Evolutionary conservation across 2,888 invertebrate genomes (phyloP).

Genomic region (Tetranychus piercei): DNA sequence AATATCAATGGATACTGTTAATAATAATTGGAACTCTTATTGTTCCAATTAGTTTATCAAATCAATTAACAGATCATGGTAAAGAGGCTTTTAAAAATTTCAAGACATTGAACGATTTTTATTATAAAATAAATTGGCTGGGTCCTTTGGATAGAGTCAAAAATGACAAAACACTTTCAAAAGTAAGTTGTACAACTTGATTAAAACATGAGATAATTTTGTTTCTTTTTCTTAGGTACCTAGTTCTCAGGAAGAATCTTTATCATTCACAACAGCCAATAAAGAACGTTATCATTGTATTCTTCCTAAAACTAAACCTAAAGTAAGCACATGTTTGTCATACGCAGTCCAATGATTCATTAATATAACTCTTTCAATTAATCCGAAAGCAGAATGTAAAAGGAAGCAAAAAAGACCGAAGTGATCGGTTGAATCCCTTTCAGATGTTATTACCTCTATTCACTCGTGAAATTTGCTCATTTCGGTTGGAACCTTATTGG

Average conservation of each 20-base stretch:
- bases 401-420: slow-evolving; percentile 32
- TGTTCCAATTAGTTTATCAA: no score
- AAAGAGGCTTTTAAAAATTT: no score
- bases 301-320: slow-evolving; percentile 46
- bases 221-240: not conserved
- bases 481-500: slow-evolving; percentile 77
- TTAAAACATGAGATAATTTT: not conserved
- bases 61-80: no score
- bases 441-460: slow-evolving; percentile 58
- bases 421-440: slow-evolving; percentile 51
- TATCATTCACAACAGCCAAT: slow-evolving; percentile 48
- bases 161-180: not conserved
- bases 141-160: not conserved
- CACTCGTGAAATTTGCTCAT: slow-evolving; percentile 58
- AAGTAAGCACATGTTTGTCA: slow-evolving; percentile 18
- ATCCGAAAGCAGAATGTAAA: slow-evolving; percentile 8
- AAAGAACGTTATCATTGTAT: slow-evolving; percentile 66
- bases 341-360: no score
- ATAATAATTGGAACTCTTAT: no score
- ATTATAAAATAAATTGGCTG: slow-evolving; percentile 19
- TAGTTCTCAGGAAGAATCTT: slow-evolving; percentile 35
- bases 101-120: slow-evolving; percentile 2
- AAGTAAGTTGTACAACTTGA: not conserved
- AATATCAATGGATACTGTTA: no score
- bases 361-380: not conserved